Percentiles rank a stretch among this genome's conserved stretches.
phyloP scores from a whole-genome alignment of 1,140 invertebrate genomes.

The Cydia fagiglandana region DNA sequence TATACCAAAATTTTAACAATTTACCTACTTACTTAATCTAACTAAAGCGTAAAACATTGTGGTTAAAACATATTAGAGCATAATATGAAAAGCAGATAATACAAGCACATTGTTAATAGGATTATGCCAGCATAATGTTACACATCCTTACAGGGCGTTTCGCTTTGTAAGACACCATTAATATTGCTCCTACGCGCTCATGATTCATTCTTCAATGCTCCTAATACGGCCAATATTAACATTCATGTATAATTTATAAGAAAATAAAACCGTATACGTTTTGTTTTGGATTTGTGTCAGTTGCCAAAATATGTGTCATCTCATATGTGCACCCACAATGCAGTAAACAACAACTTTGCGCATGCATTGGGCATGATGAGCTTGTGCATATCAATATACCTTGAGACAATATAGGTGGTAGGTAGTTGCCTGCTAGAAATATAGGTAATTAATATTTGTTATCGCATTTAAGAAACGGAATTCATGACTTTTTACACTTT shows the following conservation, averaged over 20 bases:
- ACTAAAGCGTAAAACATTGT: constrained; percentile 1
- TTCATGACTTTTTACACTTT: no score
- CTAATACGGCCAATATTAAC: constrained; percentile 27
- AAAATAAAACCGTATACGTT: constrained; percentile 30
- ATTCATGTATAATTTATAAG: constrained; percentile 30
- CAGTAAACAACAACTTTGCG: not conserved
- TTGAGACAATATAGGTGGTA: no score
- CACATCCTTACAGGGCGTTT: constrained; percentile 17
- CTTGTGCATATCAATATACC: not conserved
- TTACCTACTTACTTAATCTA: not conserved
- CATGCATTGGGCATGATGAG: not conserved
- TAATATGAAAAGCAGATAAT: constrained; percentile 21
- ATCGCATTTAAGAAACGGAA: no score
- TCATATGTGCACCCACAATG: not conserved
- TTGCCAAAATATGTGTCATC: constrained; percentile 24
- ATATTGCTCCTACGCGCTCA: constrained; percentile 28
- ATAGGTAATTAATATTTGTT: no score
- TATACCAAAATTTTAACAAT: not conserved
- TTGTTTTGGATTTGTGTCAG: constrained; percentile 29
- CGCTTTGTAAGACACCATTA: constrained; percentile 24
- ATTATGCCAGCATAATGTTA: constrained; percentile 23
- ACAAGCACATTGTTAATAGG: constrained; percentile 18
- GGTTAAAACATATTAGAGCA: not conserved
- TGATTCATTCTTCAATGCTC: constrained; percentile 26
- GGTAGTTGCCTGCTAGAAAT: no score